phyloP scores from a whole-genome alignment of 2,797 vertebrate genomes.

The Loris lydekkerianus region DNA sequence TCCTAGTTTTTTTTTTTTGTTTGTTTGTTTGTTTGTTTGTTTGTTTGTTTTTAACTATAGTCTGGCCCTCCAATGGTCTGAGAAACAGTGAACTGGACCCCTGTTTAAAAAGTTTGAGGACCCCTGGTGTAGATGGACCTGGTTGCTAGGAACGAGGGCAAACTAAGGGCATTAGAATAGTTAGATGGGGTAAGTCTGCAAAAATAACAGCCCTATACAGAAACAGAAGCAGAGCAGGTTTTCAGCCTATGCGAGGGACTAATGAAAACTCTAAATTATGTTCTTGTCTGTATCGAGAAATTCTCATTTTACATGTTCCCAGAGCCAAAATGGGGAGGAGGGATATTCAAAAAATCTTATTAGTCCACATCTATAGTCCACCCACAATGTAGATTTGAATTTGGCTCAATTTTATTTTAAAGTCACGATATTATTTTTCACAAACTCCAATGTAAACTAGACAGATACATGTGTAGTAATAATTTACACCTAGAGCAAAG shows the following conservation, averaged over 20 bases:
- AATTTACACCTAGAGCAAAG: neutral
- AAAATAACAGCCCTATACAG: neutral
- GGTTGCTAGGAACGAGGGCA: conserved; percentile 77
- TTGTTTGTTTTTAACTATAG: too few species aligned
- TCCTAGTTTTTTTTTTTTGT: too few species aligned
- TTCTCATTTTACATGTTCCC: neutral
- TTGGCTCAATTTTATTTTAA: neutral
- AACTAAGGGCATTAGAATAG: conserved; percentile 34
- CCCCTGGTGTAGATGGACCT: neutral
- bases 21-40: too few species aligned
- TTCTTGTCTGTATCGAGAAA: neutral
- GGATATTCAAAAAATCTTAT: neutral
- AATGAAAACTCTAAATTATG: neutral
- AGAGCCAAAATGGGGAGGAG: neutral
- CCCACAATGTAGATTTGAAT: neutral
- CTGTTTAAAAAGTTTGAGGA: too few species aligned
- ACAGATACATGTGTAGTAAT: neutral
- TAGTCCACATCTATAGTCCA: neutral
- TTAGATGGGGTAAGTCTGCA: neutral
- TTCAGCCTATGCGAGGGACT: neutral
- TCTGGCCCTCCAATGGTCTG: too few species aligned
- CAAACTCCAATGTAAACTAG: neutral
- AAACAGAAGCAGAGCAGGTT: neutral
- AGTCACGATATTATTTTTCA: conserved; percentile 4
- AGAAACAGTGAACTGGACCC: too few species aligned